phyloP scores from a whole-genome alignment of 2,113 vertebrate genomes.

The Fulmarus glacialis region DNA sequence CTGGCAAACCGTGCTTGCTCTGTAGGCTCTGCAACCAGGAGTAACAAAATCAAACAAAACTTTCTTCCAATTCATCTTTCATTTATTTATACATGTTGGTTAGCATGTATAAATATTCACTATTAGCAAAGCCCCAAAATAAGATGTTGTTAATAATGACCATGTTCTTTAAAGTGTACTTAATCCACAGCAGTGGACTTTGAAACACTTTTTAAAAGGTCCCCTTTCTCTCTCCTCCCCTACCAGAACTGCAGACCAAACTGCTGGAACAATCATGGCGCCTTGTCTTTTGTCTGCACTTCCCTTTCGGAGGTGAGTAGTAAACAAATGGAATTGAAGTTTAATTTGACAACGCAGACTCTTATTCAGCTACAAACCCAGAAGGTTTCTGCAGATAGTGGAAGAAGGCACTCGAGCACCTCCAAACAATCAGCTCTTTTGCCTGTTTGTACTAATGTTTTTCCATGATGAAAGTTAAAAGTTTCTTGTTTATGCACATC shows the following conservation, averaged over 20 bases:
- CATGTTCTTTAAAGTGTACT: not conserved
- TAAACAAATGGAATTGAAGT: constrained; percentile 12
- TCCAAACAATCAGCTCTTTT: not conserved
- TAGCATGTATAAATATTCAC: not conserved
- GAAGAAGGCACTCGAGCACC: not conserved
- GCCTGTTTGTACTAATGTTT: not conserved
- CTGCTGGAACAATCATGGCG: not conserved
- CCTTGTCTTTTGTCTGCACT: not conserved
- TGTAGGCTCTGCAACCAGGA: not conserved
- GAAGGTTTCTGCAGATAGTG: constrained; percentile 51
- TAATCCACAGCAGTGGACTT: not conserved
- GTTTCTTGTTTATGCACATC: not conserved
- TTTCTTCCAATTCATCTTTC: not conserved
- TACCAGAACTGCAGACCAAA: not conserved
- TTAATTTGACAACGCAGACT: not conserved
- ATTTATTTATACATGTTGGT: not conserved
- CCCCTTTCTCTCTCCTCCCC: not conserved
- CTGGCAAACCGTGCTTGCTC: not conserved
- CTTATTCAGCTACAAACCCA: not conserved
- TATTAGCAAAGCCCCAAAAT: not conserved
- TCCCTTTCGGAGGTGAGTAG: not conserved
- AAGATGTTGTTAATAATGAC: not conserved
- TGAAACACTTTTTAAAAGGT: not conserved
- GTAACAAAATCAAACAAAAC: not conserved
- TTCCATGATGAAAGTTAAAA: not conserved